Percentiles rank a stretch among this genome's conserved stretches.
Conservation (phyloP, 1,140 invertebrate species). For the Diachasma alloeum region DNA sequence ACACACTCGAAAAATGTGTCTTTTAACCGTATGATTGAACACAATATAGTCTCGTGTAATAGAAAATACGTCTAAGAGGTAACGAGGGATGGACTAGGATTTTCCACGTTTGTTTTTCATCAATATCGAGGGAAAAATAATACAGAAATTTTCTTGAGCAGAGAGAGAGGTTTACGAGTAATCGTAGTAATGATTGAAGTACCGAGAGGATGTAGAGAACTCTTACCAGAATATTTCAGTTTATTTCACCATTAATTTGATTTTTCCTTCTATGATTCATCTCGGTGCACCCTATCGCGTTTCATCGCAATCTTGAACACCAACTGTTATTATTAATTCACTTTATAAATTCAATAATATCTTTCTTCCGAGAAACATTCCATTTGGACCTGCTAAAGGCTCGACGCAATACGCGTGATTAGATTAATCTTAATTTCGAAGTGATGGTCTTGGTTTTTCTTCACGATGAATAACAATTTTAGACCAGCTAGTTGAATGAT, state of each 20-base stretch:
- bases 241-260: slow-evolving; percentile 1
- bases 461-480: neutral
- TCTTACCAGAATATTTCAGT: neutral
- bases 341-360: neutral
- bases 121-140: slow-evolving; percentile 2
- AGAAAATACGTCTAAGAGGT: slow-evolving; percentile 32
- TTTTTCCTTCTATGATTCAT: neutral
- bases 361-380: neutral
- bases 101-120: neutral
- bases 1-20: neutral
- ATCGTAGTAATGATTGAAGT: neutral
- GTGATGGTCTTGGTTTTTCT: neutral
- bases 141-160: slow-evolving; percentile 20
- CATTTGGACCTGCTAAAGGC: slow-evolving; percentile 17
- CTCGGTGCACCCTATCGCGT: neutral
- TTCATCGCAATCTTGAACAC: neutral
- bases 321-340: neutral
- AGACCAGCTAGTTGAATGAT: neutral
- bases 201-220: neutral
- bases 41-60: slow-evolving; percentile 33
- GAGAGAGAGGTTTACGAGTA: neutral
- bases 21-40: slow-evolving; percentile 32
- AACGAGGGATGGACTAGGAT: slow-evolving; percentile 22
- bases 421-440: neutral
- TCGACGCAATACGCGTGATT: slow-evolving; percentile 2